Percentiles rank a stretch among this genome's conserved stretches.
These are phyloP conservation scores for Fistularia tabacaria DNA, from an alignment of 2,797 vertebrate genomes.

Conservation along the genomic window DNA sequence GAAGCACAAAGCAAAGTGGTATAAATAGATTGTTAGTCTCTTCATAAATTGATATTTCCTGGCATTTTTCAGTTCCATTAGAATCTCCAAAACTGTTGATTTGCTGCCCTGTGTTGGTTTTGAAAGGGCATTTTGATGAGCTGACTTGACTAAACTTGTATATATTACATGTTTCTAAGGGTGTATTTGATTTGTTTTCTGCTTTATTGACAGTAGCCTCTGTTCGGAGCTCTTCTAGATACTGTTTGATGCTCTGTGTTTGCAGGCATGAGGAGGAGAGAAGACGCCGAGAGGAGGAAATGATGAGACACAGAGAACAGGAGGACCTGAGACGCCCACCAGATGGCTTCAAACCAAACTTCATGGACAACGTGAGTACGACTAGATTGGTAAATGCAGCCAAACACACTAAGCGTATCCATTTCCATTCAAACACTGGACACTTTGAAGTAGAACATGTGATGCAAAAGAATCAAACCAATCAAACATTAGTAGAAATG, in stretches of 20 bases:
- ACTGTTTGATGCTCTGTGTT: background rate
- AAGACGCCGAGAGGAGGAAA: slow-evolving; percentile 88
- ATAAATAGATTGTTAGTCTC: too few species aligned
- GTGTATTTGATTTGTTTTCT: too few species aligned
- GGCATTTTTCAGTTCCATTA: too few species aligned
- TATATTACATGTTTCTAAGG: too few species aligned
- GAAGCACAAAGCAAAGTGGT: too few species aligned
- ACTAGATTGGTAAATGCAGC: background rate
- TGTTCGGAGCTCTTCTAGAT: too few species aligned
- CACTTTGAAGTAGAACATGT: background rate
- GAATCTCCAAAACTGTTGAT: too few species aligned
- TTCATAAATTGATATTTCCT: too few species aligned
- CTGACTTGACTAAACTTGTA: too few species aligned
- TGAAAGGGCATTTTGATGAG: too few species aligned
- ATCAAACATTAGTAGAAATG: background rate
- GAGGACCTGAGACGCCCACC: slow-evolving; percentile 86
- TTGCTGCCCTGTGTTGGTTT: too few species aligned
- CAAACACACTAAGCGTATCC: background rate
- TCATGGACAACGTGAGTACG: slow-evolving; percentile 90
- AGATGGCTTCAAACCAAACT: slow-evolving; percentile 89
- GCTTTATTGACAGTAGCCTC: too few species aligned
- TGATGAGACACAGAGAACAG: slow-evolving; percentile 90
- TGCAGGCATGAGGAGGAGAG: slow-evolving; percentile 93
- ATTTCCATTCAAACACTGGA: background rate
- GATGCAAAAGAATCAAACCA: background rate